Percentiles rank a stretch among this genome's conserved stretches.
Evolutionary conservation across 2,113 vertebrate genomes (phyloP).

Genomic region (Dromas ardeola): DNA sequence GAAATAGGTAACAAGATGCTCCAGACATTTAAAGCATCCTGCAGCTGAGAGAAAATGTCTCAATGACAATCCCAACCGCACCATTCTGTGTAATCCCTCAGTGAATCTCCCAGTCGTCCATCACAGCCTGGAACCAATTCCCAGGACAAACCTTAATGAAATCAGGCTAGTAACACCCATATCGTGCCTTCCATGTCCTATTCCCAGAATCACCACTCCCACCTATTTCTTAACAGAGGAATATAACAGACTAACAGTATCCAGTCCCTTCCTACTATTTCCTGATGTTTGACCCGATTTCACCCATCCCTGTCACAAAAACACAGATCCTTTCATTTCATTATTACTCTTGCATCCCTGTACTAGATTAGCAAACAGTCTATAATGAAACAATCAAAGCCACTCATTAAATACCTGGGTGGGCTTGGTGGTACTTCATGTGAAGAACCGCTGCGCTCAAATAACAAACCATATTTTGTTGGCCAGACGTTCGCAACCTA

Average conservation of each 20-base stretch:
- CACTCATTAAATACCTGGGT: slow-evolving; percentile 75
- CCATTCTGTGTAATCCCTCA: background rate
- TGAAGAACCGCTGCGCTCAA: slow-evolving; percentile 86
- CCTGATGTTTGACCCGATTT: background rate
- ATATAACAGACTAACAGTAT: background rate
- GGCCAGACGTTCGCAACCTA: slow-evolving; percentile 94
- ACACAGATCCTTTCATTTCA: background rate
- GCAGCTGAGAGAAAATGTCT: background rate
- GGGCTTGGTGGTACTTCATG: slow-evolving; percentile 83
- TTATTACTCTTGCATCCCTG: background rate
- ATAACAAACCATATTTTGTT: slow-evolving; percentile 91
- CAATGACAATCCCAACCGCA: background rate
- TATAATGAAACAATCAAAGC: background rate
- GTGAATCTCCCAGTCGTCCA: background rate
- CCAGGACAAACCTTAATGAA: background rate
- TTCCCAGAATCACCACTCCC: background rate
- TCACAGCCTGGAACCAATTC: background rate
- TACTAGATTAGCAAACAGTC: background rate
- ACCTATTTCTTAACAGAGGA: background rate
- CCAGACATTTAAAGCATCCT: background rate
- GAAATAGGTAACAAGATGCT: background rate
- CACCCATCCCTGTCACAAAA: background rate
- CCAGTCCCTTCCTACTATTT: background rate
- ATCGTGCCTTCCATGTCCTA: rapidly evolving
- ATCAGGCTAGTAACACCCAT: background rate